Evolutionary conservation across 2,113 vertebrate species (phyloP).

Genomic region (Takifugu bimaculatus): DNA sequence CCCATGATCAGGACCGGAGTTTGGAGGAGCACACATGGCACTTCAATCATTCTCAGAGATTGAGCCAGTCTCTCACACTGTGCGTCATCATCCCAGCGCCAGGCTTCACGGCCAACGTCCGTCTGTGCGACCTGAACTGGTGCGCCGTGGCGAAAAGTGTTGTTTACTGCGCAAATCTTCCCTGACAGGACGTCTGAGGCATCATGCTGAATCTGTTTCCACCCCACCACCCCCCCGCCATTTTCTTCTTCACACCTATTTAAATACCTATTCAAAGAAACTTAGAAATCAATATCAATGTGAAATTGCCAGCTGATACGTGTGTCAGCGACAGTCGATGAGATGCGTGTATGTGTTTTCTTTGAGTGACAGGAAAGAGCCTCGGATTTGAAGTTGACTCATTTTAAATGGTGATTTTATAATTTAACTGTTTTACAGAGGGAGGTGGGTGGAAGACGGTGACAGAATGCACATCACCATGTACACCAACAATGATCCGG

Average conservation of each 20-base stretch:
- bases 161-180: not conserved
- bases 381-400: no score
- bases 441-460: no score
- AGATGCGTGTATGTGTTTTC: no score
- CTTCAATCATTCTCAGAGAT: slow-evolving; percentile 63
- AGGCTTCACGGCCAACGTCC: slow-evolving; percentile 20
- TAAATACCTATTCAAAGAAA: not conserved
- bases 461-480: no score
- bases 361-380: no score
- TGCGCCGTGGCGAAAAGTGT: not conserved
- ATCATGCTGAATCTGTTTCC: not conserved
- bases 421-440: no score
- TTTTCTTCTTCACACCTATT: not conserved
- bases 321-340: no score
- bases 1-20: slow-evolving; percentile 26
- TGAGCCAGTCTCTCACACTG: slow-evolving; percentile 48
- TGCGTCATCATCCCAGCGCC: slow-evolving; percentile 44
- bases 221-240: no score
- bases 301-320: not conserved
- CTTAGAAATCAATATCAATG: not conserved
- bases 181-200: not conserved
- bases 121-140: slow-evolving; percentile 12
- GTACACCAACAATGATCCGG: no score
- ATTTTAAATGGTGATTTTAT: no score
- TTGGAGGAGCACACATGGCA: slow-evolving; percentile 46